Evolutionary conservation across 2,113 vertebrate species (phyloP).

Genomic region (Triplophysa rosa): DNA sequence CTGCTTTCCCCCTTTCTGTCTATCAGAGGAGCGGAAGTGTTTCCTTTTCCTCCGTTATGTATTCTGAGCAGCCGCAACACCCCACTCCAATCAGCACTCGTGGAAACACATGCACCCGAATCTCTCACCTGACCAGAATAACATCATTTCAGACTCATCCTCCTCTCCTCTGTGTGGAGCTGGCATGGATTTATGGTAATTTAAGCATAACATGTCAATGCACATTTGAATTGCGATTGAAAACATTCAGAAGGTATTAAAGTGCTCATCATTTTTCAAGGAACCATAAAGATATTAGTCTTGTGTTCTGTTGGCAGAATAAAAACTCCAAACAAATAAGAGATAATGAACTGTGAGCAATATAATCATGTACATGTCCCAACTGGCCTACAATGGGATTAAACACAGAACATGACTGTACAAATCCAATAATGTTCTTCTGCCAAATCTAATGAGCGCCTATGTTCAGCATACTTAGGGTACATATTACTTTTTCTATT

Average conservation of each 20-base stretch:
- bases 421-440: conserved; percentile 30
- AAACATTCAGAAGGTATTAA: conserved; percentile 26
- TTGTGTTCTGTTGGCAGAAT: conserved; percentile 12
- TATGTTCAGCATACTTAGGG: not conserved
- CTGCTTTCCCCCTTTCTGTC: conserved; percentile 27
- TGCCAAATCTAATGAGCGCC: conserved; percentile 29
- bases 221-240: conserved; percentile 1
- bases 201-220: not conserved
- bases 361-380: conserved; percentile 32
- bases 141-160: conserved; percentile 2
- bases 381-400: conserved; percentile 35
- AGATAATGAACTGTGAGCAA: conserved; percentile 34
- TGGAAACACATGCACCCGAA: conserved; percentile 7
- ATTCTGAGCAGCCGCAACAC: conserved; percentile 47
- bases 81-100: not conserved
- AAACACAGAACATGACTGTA: conserved; percentile 21
- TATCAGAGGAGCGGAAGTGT: conserved; percentile 29
- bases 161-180: not conserved
- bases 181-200: conserved; percentile 7
- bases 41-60: conserved; percentile 58
- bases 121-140: conserved; percentile 30
- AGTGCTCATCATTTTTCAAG: conserved; percentile 12
- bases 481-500: not conserved
- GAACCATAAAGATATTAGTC: conserved; percentile 20
- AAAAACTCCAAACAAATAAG: conserved; percentile 19